Evolutionary conservation across 2,888 invertebrate genomes (phyloP).

Genomic region (Cylloceria caligata): DNA sequence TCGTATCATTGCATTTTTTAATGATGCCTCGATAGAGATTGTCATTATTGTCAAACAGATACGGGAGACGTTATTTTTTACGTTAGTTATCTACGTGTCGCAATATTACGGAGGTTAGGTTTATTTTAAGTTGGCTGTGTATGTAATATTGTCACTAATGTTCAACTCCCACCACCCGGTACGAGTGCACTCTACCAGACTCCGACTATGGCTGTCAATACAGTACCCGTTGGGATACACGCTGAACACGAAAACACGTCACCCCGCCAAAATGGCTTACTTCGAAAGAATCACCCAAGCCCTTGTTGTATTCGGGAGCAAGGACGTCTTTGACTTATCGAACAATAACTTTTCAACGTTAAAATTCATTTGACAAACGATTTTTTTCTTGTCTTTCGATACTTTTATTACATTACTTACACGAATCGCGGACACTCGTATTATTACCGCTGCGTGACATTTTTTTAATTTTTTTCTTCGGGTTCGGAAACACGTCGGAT

Average conservation of each 20-base stretch:
- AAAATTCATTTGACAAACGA: neutral
- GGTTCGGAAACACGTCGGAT: conserved; percentile 33
- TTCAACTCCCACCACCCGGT: conserved; percentile 5
- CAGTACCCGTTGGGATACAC: neutral
- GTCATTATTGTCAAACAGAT: neutral
- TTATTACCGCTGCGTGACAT: conserved; percentile 14
- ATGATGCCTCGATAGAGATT: neutral
- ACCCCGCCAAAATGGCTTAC: conserved; percentile 65
- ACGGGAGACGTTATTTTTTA: neutral
- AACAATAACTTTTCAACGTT: no score
- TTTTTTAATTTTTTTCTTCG: neutral
- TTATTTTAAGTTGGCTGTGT: neutral
- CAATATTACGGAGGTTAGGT: conserved; percentile 16
- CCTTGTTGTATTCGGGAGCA: no score
- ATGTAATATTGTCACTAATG: neutral
- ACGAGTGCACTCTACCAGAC: neutral
- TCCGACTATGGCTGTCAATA: conserved; percentile 54
- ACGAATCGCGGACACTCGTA: neutral
- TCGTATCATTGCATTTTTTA: neutral
- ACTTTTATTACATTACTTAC: neutral
- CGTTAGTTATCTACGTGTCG: no score
- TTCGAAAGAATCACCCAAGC: conserved; percentile 32
- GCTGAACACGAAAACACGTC: conserved; percentile 57
- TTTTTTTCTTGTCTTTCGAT: no score
- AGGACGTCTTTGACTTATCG: neutral